Percentiles rank a stretch among this genome's conserved stretches.
These are phyloP conservation scores for Dryoscopus gambensis DNA, from an alignment of 2,113 vertebrate species.

Conservation along the genomic window DNA sequence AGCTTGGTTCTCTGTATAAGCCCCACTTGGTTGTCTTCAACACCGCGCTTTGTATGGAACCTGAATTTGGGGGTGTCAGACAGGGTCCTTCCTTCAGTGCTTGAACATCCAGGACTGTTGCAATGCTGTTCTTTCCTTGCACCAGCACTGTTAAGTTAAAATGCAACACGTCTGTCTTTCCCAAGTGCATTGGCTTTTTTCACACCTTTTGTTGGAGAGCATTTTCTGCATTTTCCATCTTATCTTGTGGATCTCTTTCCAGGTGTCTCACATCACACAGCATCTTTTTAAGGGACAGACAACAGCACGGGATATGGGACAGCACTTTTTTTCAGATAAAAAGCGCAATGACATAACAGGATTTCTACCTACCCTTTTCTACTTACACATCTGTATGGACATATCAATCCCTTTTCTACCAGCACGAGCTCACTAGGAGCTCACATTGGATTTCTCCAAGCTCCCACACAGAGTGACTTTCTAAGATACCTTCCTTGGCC, in stretches of 20 bases:
- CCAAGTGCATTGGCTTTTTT: fast-evolving
- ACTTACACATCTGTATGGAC: neutral
- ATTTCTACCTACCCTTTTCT: neutral
- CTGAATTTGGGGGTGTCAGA: neutral
- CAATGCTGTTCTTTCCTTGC: neutral
- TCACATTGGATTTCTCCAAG: neutral
- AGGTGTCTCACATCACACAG: neutral
- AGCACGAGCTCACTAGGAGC: neutral
- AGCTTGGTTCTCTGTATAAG: neutral
- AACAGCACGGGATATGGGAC: neutral
- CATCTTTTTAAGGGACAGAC: neutral
- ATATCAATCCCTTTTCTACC: neutral
- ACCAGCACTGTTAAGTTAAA: neutral
- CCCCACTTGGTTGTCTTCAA: neutral
- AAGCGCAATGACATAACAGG: fast-evolving
- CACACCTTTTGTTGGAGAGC: neutral
- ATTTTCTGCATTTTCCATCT: neutral
- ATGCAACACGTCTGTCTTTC: neutral
- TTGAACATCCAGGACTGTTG: neutral
- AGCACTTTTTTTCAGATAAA: neutral
- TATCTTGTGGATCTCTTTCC: neutral
- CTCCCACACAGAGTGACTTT: neutral
- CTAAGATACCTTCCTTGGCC: neutral
- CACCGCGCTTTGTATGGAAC: fast-evolving
- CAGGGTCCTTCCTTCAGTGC: neutral